phyloP scores from a whole-genome alignment of 2,113 vertebrate genomes.

The Piliocolobus tephrosceles region DNA sequence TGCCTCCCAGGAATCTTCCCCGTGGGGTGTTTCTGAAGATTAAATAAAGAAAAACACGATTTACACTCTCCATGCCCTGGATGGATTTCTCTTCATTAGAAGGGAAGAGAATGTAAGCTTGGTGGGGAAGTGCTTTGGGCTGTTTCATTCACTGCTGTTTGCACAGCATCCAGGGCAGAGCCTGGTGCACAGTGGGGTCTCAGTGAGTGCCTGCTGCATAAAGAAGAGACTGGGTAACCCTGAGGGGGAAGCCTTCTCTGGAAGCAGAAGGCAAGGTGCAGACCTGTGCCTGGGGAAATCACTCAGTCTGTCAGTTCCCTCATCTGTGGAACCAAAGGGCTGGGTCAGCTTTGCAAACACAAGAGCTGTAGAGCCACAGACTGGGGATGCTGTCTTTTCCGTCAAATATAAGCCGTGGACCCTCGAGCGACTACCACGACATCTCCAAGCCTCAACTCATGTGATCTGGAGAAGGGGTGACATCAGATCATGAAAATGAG shows the following conservation, averaged over 20 bases:
- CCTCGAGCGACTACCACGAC: not conserved
- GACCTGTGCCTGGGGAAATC: not conserved
- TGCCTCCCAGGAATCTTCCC: not conserved
- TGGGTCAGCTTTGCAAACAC: accelerated
- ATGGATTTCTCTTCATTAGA: accelerated
- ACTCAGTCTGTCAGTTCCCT: not conserved
- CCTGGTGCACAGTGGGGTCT: not conserved
- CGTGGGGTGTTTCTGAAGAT: not conserved
- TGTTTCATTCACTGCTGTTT: not conserved
- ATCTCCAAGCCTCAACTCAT: not conserved
- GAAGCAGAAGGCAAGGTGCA: too few relatives aligned
- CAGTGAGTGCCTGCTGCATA: not conserved
- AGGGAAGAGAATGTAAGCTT: accelerated
- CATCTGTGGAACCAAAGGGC: not conserved
- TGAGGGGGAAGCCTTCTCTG: not conserved
- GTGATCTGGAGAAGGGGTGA: not conserved
- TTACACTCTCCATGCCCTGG: accelerated
- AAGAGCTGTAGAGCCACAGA: accelerated
- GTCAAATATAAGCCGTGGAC: accelerated
- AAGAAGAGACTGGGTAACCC: accelerated
- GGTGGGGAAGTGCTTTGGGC: accelerated
- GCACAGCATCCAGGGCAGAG: not conserved
- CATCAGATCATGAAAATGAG: too few relatives aligned
- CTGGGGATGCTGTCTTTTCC: accelerated
- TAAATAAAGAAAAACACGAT: not conserved